Percentiles rank a stretch among this genome's conserved stretches.
phyloP scores from a whole-genome alignment of 2,888 invertebrate genomes.

The Nymphalis polychloros region DNA sequence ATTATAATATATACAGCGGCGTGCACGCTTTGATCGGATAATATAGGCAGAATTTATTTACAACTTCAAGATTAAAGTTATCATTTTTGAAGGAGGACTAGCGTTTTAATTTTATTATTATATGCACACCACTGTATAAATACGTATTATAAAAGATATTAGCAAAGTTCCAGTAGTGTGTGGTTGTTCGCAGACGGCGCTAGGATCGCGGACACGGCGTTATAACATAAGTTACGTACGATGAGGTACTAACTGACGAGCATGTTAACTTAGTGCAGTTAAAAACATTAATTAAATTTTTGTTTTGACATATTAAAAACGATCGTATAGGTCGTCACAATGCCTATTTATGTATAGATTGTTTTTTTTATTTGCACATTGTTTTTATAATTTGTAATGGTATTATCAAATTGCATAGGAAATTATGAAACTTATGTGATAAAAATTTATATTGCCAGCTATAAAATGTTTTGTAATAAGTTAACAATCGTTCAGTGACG shows the following conservation, averaged over 20 bases:
- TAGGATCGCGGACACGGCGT: conserved; percentile 60
- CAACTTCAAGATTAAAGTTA: no score
- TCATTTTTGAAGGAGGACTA: no score
- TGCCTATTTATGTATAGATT: neutral
- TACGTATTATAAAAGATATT: conserved; percentile 38
- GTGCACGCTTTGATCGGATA: neutral
- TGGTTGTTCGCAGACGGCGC: conserved; percentile 80
- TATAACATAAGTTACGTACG: conserved; percentile 70
- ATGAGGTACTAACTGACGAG: conserved; percentile 75
- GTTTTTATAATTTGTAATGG: neutral
- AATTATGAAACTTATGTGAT: neutral
- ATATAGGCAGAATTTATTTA: no score
- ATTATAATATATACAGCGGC: neutral
- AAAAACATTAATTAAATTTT: conserved; percentile 9
- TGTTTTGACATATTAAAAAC: neutral
- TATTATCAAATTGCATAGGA: neutral
- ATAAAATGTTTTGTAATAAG: conserved; percentile 60
- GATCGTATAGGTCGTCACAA: neutral
- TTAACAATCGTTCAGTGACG: conserved; percentile 65
- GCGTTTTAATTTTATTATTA: neutral
- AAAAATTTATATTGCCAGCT: neutral
- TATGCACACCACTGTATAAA: neutral
- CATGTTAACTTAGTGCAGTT: conserved; percentile 75
- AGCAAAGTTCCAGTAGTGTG: conserved; percentile 51
- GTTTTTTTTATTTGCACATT: conserved; percentile 2